Conservation (phyloP, 2,797 vertebrate genomes). For the Onychomys torridus region DNA sequence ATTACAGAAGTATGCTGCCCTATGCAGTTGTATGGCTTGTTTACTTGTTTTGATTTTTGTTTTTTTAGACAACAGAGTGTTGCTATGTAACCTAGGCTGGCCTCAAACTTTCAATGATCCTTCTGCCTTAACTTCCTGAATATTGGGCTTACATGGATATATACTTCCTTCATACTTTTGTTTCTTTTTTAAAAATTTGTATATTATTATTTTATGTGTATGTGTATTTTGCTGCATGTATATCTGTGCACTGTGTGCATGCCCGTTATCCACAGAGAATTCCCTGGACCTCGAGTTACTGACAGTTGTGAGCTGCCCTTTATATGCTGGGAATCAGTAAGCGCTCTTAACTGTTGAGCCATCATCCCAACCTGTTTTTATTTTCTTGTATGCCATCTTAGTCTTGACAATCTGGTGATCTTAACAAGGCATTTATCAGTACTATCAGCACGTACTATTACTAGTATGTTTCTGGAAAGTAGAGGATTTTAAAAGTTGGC, state of each 20-base stretch:
- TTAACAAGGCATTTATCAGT: conserved; percentile 30
- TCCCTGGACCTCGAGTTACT: not conserved
- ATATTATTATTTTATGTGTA: not conserved
- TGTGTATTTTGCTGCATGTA: not conserved
- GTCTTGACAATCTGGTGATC: conserved; percentile 39
- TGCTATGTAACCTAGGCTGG: not conserved
- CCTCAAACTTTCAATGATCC: not conserved
- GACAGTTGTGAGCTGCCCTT: not conserved
- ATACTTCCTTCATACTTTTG: not conserved
- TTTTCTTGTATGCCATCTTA: not conserved
- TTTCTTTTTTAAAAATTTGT: not conserved
- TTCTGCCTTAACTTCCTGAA: not conserved
- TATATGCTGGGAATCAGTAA: not conserved
- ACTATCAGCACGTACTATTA: conserved; percentile 28
- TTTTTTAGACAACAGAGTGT: not conserved
- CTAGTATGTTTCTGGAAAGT: conserved; percentile 37
- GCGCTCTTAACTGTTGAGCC: not conserved
- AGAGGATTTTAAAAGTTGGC: not conserved
- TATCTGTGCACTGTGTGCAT: not conserved
- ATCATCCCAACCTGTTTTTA: not conserved
- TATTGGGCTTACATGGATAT: not conserved
- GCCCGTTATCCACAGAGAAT: not conserved
- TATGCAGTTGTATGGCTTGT: not conserved
- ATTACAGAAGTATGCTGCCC: not conserved
- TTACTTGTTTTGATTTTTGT: not conserved